Base-by-base conservation (phyloP, 2,888 invertebrate species). In the Leistus spinibarbis region DNA sequence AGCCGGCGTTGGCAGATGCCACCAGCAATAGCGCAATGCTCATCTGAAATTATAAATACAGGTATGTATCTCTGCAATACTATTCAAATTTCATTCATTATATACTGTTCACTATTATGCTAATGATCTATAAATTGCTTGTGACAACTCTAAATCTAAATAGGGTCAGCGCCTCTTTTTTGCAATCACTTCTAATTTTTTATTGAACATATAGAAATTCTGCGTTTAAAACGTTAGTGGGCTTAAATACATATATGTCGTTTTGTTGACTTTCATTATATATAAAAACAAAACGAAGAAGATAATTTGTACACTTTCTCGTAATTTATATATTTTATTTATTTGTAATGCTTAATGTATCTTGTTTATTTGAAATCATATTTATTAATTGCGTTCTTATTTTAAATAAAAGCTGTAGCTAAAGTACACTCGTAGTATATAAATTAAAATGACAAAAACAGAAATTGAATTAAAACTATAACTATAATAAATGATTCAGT, bases 21-120 rank as follows among this genome's bases (percentile, higher is more conserved):
- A 82, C 78, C 66, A 82, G 79, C 80, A 83, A 81, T 78, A 82
- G 77, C 68, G 81, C 81, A 80, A 82, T 81, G 79, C 81, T 82
- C 77, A 82, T 78, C 84, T 84, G 79, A 13, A 82, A 82, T 54
- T 72, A 75, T 66, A 66, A 68, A 13, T 76, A 66, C 16, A 23
- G n/a, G n/a, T n/a, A n/a, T n/a, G n/a, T n/a, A n/a, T n/a, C n/a
- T n/a, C n/a, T n/a, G n/a, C n/a, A n/a, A n/a, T n/a, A n/a, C n/a
- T n/a, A n/a, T n/a, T n/a, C n/a, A n/a, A n/a, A n/a, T n/a, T n/a
- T n/a, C n/a, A n/a, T n/a, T n/a, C n/a, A n/a, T n/a, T n/a, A n/a
- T n/a, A n/a, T n/a, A n/a, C n/a, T n/a, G n/a, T n/a, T n/a, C n/a
- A n/a, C n/a, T n/a, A n/a, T n/a, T n/a, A n/a, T n/a, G n/a, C n/a